Percentiles rank a stretch among this genome's conserved stretches.
Conservation (phyloP, 2,888 invertebrate species). For the Aproaerema taeniolella region DNA sequence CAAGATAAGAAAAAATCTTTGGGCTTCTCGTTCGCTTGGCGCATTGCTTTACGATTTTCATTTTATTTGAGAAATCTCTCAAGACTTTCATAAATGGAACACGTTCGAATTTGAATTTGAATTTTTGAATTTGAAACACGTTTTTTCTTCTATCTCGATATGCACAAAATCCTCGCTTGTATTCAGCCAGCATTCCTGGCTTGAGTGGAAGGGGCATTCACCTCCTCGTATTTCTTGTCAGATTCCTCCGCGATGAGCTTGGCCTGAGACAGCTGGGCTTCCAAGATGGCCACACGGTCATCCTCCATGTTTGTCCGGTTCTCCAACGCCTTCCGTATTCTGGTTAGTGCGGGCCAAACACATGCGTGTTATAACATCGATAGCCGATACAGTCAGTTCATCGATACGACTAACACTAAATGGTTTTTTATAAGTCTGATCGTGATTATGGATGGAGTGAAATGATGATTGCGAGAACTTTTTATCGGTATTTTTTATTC, state of each 20-base stretch:
- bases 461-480: slow-evolving; percentile 1
- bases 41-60: no score
- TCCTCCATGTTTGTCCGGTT: slow-evolving; percentile 99
- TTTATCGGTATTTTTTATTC: no score
- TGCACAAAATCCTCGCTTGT: no score
- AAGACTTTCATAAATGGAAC: no score
- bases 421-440: not conserved
- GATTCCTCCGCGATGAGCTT: slow-evolving; percentile 99
- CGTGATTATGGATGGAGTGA: not conserved
- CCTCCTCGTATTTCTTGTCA: slow-evolving; percentile 99
- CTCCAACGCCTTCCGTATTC: slow-evolving; percentile 98
- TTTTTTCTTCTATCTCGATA: no score
- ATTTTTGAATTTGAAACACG: no score
- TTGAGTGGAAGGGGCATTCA: no score
- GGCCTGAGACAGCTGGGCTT: slow-evolving; percentile 98
- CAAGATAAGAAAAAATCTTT: no score
- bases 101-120: no score
- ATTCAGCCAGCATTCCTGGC: no score
- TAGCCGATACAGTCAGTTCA: slow-evolving; percentile 10
- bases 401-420: slow-evolving; percentile 1
- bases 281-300: slow-evolving; percentile 97
- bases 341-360: slow-evolving; percentile 79
- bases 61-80: no score
- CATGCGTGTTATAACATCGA: slow-evolving; percentile 75
- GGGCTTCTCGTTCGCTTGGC: no score